Conservation (phyloP, 2,113 vertebrate genomes). For the Dendrocopos noguchii region DNA sequence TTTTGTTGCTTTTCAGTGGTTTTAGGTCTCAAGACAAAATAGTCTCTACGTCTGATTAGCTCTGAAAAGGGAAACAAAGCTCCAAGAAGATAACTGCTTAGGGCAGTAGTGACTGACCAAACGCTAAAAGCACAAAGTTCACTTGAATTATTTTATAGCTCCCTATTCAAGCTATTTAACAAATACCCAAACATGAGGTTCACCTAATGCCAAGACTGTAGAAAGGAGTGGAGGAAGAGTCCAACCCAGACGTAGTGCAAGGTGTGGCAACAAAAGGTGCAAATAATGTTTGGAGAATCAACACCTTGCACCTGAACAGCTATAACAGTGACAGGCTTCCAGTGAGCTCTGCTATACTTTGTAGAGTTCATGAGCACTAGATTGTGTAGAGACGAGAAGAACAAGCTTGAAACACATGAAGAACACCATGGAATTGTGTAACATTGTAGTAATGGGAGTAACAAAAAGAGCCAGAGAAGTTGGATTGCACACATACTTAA, state of each 20-base stretch:
- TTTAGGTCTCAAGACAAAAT: conserved; percentile 20
- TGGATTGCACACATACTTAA: neutral
- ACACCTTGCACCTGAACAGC: neutral
- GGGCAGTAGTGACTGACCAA: neutral
- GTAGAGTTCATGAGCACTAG: neutral
- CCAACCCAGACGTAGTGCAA: neutral
- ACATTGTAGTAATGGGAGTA: neutral
- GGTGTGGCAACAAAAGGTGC: neutral
- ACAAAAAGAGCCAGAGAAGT: neutral
- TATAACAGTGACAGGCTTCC: neutral
- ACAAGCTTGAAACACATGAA: neutral
- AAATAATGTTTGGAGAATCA: neutral
- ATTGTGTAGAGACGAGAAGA: neutral
- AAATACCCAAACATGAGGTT: neutral
- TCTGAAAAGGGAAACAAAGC: conserved; percentile 35
- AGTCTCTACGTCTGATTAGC: conserved; percentile 25
- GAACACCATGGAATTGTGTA: neutral
- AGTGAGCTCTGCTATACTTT: neutral
- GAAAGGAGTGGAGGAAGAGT: neutral
- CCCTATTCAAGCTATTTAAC: neutral
- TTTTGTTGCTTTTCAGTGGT: neutral
- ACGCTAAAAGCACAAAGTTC: conserved; percentile 10
- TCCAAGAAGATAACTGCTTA: conserved; percentile 6
- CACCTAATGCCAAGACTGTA: neutral
- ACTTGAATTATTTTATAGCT: conserved; percentile 14